Base-by-base conservation (phyloP, 2,797 vertebrate genomes). In the Buphagus erythrorhynchus region DNA sequence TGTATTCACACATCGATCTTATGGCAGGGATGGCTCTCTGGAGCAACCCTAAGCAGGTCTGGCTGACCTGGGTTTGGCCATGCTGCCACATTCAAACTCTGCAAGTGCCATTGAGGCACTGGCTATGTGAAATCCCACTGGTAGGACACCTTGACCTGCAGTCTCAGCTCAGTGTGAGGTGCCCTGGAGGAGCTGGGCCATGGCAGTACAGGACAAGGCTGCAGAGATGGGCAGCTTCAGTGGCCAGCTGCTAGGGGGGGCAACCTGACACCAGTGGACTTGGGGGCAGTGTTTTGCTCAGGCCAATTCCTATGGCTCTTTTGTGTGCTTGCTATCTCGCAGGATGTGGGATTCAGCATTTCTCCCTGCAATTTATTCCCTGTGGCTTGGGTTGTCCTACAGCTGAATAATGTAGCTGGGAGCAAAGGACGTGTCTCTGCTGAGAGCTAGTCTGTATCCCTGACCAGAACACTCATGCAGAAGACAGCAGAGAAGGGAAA, bases 151-250 rank as follows among this genome's bases (percentile, higher is more conserved):
- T 2, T 36, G 46, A n/a, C 12, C n/a, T 40, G 36, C 28, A 38
- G 4, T 5, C 35, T 35, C 31, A 48, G 45, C 52, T 74, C 69
- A 46, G 26, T 0, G 0, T 49, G 38, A 57, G 26, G 29, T 20
- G 40, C 45, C 31, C 71, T 54, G 35, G 28, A 4, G 10, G 28
- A 49, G 1, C 1, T 72, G 71, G 45, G 25, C 11, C 1, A 3
- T 16, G 48, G 33, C 45, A 74, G 22, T 2, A 24, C 31, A 13
- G 16, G 0, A 11, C 24, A 82, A 72, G 59, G 38, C 58, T 49
- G 8, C 7, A 26, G 25, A 0, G 0, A 72, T 28, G 61, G 28
- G 21, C 13, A 46, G 2, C 48, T 55, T 40, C n/a, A 20, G 33
- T 35, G 40, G 65, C 7, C 57, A 63, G 57, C 22, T 63, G 31